phyloP scores from a whole-genome alignment of 53 echinoderm and acorn worm genomes.

The Paracentrotus lividus region DNA sequence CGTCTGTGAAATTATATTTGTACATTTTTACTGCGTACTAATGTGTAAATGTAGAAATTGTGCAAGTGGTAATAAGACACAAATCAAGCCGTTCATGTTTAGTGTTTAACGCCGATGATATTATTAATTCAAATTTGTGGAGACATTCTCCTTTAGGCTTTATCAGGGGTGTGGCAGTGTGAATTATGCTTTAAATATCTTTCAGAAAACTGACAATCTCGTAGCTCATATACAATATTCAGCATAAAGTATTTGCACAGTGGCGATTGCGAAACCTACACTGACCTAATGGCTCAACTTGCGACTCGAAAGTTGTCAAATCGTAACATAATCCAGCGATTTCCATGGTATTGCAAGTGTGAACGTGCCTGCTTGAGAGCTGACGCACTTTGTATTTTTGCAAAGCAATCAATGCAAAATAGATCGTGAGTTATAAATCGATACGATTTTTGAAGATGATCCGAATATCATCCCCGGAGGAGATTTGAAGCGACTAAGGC shows the following conservation, averaged over 20 bases:
- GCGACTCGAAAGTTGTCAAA: background rate
- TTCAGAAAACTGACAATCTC: no score
- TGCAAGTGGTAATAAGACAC: no score
- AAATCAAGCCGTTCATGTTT: no score
- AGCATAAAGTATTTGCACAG: background rate
- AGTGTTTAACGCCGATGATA: no score
- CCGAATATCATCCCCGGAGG: background rate
- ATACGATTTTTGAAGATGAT: constrained; percentile 33
- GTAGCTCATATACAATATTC: no score
- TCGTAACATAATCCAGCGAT: background rate
- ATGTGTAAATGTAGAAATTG: no score
- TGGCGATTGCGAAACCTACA: background rate
- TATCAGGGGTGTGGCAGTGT: no score
- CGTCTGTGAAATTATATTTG: no score
- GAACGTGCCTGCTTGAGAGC: background rate
- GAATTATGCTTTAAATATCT: no score
- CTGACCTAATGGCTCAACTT: background rate
- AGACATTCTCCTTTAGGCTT: no score
- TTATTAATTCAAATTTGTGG: no score
- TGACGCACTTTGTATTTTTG: constrained; percentile 20
- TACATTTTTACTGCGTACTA: no score
- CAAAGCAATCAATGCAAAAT: constrained; percentile 26
- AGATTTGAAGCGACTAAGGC: background rate
- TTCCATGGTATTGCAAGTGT: background rate
- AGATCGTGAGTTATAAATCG: constrained; percentile 14